Base-by-base conservation (phyloP, 2,797 vertebrate species). In the Melanotaenia boesemani region DNA sequence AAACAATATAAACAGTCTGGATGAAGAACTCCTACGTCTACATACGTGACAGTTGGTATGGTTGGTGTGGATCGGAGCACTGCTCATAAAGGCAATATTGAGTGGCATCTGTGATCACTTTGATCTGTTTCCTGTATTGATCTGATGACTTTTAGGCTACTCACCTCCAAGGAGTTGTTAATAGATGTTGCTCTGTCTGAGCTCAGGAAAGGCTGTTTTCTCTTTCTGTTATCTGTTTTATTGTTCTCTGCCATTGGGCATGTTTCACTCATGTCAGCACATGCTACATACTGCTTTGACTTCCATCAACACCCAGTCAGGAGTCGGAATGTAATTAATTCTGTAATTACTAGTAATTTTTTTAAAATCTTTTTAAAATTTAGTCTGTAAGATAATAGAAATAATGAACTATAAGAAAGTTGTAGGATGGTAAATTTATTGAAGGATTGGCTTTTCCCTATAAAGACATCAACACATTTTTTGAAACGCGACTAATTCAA, bases 241-340 rank as follows among this genome's bases (percentile, higher is more conserved):
- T 93, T 92, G 87, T 92, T 79, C 80, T 89, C 85, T 70, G 89
- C 89, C 71, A 78, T 41, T 70, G 68, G 77, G 58, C 77, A 66
- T 77, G 60, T 81, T 87, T 61, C 76, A 52, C 75, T 76, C 74
- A 69, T 84, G 89, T 91, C 90, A 92, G 89, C 91, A 92, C 80
- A 88, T 90, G 89, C 83, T 86, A 63, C 66, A 4, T 67, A 59
- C 73, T 58, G 48, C 67, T 70, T 68, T 79, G 82, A 85, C 73
- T 76, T 70, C 70, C 57, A 70, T 72, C 62, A 63, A 73, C 22
- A 36, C 61, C 30, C 66, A 70, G 74, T 57, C 64, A 62, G 64
- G 37, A 79, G 62, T 73, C 74, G 57, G 77, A 61, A 77, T 56
- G 70, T 28, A 77, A 10, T 50, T 50, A 50, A 50, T 50, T 13